Evolutionary conservation across 2,113 vertebrate genomes (phyloP).

Genomic region (Paralichthys olivaceus): DNA sequence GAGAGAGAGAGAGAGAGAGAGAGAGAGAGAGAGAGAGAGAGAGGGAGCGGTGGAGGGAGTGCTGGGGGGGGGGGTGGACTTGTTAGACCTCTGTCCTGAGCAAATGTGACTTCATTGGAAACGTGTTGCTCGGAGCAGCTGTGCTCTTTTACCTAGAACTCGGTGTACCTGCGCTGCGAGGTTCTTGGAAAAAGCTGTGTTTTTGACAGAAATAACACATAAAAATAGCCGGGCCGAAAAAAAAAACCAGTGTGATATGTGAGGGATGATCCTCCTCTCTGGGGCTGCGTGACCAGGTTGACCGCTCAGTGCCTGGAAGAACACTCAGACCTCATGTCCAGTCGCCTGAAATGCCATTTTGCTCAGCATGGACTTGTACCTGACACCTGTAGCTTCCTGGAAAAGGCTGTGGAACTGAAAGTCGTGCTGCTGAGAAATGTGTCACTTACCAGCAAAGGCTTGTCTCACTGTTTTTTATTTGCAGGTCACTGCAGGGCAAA

Average conservation of each 20-base stretch:
- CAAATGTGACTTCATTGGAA: slow-evolving; percentile 59
- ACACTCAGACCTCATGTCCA: background rate
- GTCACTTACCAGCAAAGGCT: background rate
- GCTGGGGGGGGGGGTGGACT: background rate
- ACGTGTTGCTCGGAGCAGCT: slow-evolving; percentile 41
- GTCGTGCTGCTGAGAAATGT: background rate
- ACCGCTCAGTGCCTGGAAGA: slow-evolving; percentile 25
- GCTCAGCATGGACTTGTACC: slow-evolving; percentile 2
- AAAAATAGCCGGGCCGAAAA: slow-evolving; percentile 45
- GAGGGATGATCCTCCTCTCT: slow-evolving; percentile 34
- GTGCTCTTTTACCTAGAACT: slow-evolving; percentile 50
- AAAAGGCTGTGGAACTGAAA: background rate
- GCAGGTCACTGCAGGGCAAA: background rate
- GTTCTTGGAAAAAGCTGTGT: slow-evolving; percentile 56
- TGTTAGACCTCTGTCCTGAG: slow-evolving; percentile 52
- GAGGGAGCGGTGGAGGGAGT: too few relatives aligned
- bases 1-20: background rate
- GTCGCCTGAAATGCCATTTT: slow-evolving; percentile 29
- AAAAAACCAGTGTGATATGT: background rate
- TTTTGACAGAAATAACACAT: slow-evolving; percentile 46
- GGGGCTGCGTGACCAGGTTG: background rate
- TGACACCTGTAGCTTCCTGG: slow-evolving; percentile 56
- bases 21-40: background rate
- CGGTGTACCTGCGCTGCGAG: slow-evolving; percentile 49
- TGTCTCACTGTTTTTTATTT: background rate